phyloP scores from a whole-genome alignment of 1,140 invertebrate genomes.

The Stegodyphus dumicola region DNA sequence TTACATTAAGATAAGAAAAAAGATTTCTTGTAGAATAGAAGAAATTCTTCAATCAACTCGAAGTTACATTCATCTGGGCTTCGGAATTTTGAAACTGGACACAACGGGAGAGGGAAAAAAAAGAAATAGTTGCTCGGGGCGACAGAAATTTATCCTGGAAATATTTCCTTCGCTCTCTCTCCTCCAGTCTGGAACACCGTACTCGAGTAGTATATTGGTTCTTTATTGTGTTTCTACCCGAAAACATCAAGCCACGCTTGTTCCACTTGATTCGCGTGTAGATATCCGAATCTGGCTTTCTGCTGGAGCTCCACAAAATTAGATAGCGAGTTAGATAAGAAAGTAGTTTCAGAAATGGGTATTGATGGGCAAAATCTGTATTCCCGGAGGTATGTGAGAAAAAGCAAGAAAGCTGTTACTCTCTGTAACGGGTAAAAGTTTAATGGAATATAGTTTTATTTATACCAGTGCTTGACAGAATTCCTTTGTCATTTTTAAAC shows the following conservation, averaged over 20 bases:
- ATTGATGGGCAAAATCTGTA: constrained; percentile 4
- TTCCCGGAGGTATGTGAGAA: background rate
- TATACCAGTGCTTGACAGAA: background rate
- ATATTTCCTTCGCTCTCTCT: background rate
- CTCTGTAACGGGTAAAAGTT: background rate
- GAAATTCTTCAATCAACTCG: constrained; percentile 21
- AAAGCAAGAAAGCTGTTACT: background rate
- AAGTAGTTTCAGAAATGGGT: constrained; percentile 3
- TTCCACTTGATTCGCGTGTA: background rate
- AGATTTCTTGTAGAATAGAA: too few relatives aligned
- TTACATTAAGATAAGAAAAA: too few relatives aligned
- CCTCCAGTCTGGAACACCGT: background rate
- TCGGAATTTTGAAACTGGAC: constrained; percentile 44
- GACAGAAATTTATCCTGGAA: constrained; percentile 4
- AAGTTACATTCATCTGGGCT: constrained; percentile 16
- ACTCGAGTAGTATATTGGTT: constrained; percentile 13
- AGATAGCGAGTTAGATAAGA: background rate
- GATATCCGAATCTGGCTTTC: constrained; percentile 7
- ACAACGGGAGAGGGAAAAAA: constrained; percentile 4
- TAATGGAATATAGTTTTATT: background rate
- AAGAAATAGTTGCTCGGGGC: constrained; percentile 13
- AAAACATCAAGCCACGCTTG: constrained; percentile 12
- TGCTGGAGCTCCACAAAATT: constrained; percentile 13
- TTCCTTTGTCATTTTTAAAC: background rate
- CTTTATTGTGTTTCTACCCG: constrained; percentile 22